Conservation (phyloP, 2,888 invertebrate species). For the Acrobasis consociella region DNA sequence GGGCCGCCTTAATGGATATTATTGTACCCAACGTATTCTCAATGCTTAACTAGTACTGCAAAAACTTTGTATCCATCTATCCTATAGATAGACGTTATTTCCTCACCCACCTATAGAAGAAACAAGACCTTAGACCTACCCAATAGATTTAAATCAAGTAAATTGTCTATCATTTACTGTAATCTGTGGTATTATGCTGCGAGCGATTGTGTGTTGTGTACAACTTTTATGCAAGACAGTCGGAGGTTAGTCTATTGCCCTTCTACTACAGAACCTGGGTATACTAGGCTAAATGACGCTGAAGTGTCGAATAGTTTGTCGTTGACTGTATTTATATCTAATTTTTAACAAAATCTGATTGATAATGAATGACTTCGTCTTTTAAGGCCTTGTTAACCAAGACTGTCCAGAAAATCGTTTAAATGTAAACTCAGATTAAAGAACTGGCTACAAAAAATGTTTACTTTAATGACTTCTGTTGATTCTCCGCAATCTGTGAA, state of each 20-base stretch:
- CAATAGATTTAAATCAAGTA: constrained; percentile 23
- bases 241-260: background rate
- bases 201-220: background rate
- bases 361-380: too few species aligned
- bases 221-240: constrained; percentile 9
- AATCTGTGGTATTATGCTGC: background rate
- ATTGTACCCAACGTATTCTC: background rate
- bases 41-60: background rate
- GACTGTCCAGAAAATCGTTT: too few species aligned
- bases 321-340: background rate
- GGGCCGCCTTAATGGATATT: too few species aligned
- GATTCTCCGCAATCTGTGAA: too few species aligned
- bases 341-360: too few species aligned
- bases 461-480: too few species aligned
- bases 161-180: constrained; percentile 10
- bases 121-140: background rate
- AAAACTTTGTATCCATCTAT: background rate
- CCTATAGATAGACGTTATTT: background rate
- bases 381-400: too few species aligned
- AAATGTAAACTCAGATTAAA: too few species aligned
- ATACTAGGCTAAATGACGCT: too few species aligned
- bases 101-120: background rate
- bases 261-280: background rate
- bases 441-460: too few species aligned
- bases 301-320: background rate